Evolutionary conservation across 2,113 vertebrate species (phyloP).

Genomic region (Murina feae): DNA sequence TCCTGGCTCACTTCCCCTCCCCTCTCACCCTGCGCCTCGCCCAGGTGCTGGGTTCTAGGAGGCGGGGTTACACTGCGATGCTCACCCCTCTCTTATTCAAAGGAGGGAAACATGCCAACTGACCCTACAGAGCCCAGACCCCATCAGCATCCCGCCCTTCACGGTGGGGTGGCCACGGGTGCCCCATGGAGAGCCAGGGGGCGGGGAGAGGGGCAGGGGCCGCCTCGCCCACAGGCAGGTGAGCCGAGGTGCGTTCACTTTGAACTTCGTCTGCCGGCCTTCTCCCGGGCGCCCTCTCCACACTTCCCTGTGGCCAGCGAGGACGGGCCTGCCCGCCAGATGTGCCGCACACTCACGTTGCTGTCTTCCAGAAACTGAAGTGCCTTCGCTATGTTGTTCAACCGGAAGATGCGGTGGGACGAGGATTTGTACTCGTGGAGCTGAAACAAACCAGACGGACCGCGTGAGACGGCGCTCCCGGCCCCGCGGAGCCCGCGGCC

Average conservation of each 20-base stretch:
- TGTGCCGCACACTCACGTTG: constrained; percentile 86
- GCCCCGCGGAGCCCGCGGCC: not conserved
- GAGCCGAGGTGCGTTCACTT: rapidly evolving
- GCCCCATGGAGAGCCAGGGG: rapidly evolving
- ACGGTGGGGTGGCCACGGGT: rapidly evolving
- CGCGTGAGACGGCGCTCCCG: not conserved
- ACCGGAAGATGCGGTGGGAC: constrained; percentile 94
- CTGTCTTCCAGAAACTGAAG: constrained; percentile 95
- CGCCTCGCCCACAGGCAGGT: rapidly evolving
- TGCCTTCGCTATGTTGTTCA: constrained; percentile 98
- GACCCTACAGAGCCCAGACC: not conserved
- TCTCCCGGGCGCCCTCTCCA: not conserved
- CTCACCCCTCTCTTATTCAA: not conserved
- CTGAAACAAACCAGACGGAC: constrained; percentile 75
- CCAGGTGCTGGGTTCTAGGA: not conserved
- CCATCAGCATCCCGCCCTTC: rapidly evolving
- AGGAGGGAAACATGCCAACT: not conserved
- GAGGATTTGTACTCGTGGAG: constrained; percentile 94
- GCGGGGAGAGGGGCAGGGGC: not conserved
- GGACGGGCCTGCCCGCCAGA: not conserved
- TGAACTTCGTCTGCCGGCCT: no score
- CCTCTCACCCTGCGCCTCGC: not conserved
- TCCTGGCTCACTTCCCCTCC: not conserved
- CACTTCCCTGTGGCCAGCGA: rapidly evolving
- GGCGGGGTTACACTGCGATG: not conserved